Evolutionary conservation across 2,888 invertebrate species (phyloP), one percentile per base, ranked within the genome.

Genomic region (Nezara viridula): DNA sequence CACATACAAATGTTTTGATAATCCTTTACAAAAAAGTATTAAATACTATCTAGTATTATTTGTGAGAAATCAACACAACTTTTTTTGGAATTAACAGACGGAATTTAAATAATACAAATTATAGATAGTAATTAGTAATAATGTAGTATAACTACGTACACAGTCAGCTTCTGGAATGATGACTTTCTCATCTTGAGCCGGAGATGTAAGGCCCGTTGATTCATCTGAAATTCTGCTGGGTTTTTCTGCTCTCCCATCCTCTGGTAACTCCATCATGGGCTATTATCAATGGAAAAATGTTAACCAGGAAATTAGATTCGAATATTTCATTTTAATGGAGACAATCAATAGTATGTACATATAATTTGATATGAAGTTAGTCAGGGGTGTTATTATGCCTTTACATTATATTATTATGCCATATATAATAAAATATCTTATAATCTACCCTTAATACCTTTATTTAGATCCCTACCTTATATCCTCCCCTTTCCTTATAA

Each of bases 231-330:
- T 24, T 24, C 85, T 85, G 86, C 85, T 89, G 55, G 52, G 88
- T 73, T 90, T 90, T 89, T 85, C 81, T 86, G 66, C 89, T 85
- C 50, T 89, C 73, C 86, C 90, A 90, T 89, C 90, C 47, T 90
- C 90, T 60, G 89, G 89, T 85, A 90, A 91, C 88, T 91, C 91
- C 91, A 91, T 91, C 90, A 91, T 91, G 86, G 91, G 91, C 91
- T 91, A 89, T 44, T 86, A 27, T 14, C 27, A 60, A 60, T 14
- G 16, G 3, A 60, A 14, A 2, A 81, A 52, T 55, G 24, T 55
- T 55, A 55, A 55, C 9, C 55, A 60, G 27, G 27, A 27, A 60
- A 27, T 27, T 1, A 14, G 27, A n/a, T 55, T n/a, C 12, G 60
- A 14, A 27, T 60, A 27, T 12, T n/a, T 10, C 0, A 24, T 6